A percentile compares a stretch with the other conserved stretches of the same genome.
Evolutionary conservation across 2,888 invertebrate species (phyloP).

Genomic region (Encarsia formosa): DNA sequence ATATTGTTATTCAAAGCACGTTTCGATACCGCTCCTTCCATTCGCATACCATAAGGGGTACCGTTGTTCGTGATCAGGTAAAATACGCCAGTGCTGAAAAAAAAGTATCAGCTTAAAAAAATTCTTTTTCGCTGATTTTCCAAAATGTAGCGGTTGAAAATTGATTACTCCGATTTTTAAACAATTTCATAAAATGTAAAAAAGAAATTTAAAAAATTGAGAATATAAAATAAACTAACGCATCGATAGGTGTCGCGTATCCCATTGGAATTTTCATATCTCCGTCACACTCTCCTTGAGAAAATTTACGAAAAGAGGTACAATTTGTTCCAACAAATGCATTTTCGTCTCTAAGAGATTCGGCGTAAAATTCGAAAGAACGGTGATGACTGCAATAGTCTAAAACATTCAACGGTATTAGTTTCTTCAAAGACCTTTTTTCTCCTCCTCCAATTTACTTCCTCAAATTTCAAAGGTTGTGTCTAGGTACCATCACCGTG

Average conservation of each 20-base stretch:
- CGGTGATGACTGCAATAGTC: slow-evolving; percentile 57
- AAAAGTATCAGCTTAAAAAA: neutral
- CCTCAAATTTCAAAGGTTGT: no score
- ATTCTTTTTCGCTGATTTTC: neutral
- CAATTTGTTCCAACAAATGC: slow-evolving; percentile 45
- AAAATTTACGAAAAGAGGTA: slow-evolving; percentile 5
- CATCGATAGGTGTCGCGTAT: slow-evolving; percentile 34
- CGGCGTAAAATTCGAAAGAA: slow-evolving; percentile 54
- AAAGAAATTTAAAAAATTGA: neutral
- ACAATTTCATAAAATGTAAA: neutral
- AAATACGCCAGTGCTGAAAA: slow-evolving; percentile 33
- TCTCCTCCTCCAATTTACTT: no score
- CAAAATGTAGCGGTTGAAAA: neutral
- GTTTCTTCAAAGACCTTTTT: no score
- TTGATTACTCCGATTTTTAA: neutral
- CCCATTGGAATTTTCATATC: slow-evolving; percentile 34
- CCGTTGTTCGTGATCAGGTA: slow-evolving; percentile 31
- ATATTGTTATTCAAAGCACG: neutral
- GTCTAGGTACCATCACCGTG: no score
- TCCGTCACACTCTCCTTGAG: slow-evolving; percentile 13
- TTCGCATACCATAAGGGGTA: slow-evolving; percentile 31
- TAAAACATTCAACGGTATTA: slow-evolving; percentile 30
- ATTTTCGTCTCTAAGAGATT: slow-evolving; percentile 48
- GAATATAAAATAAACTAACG: slow-evolving; percentile 31
- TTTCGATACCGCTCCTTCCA: slow-evolving; percentile 10